These are phyloP conservation scores for Lathamus discolor DNA, from an alignment of 2,113 vertebrate genomes.

Conservation along the genomic window DNA sequence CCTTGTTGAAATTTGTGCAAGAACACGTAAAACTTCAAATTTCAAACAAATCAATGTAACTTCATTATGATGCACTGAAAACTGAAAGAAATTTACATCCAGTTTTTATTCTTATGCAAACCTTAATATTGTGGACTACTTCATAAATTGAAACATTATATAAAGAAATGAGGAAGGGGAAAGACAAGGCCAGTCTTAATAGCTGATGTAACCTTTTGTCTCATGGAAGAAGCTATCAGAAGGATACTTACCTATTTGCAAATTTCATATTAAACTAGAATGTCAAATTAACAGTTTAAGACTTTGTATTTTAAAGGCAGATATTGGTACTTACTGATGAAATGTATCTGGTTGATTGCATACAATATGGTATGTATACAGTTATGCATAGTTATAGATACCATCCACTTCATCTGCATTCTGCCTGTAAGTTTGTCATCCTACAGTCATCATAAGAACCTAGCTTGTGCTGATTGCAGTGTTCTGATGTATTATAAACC, in stretches of 20 bases:
- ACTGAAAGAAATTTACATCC: not conserved
- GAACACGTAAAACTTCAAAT: not conserved
- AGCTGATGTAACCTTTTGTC: not conserved
- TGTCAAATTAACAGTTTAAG: not conserved
- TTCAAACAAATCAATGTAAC: not conserved
- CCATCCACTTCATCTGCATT: not conserved
- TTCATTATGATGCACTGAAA: not conserved
- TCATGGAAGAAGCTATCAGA: not conserved
- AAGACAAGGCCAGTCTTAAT: not conserved
- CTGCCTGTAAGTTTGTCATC: not conserved
- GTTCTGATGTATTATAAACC: not conserved
- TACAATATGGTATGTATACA: not conserved
- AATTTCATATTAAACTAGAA: not conserved
- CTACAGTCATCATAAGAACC: not conserved
- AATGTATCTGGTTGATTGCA: not conserved
- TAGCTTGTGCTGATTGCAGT: not conserved
- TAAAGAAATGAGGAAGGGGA: not conserved
- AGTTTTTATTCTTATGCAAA: not conserved
- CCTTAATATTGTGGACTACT: not conserved
- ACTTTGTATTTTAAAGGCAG: not conserved
- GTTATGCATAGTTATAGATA: not conserved
- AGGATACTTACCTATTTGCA: not conserved
- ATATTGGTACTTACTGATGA: not conserved
- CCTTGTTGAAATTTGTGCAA: constrained; percentile 1
- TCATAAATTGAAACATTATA: not conserved